These are phyloP conservation scores for Lithodes maja DNA, from an alignment of 2,888 invertebrate genomes.

Conservation along the genomic window DNA sequence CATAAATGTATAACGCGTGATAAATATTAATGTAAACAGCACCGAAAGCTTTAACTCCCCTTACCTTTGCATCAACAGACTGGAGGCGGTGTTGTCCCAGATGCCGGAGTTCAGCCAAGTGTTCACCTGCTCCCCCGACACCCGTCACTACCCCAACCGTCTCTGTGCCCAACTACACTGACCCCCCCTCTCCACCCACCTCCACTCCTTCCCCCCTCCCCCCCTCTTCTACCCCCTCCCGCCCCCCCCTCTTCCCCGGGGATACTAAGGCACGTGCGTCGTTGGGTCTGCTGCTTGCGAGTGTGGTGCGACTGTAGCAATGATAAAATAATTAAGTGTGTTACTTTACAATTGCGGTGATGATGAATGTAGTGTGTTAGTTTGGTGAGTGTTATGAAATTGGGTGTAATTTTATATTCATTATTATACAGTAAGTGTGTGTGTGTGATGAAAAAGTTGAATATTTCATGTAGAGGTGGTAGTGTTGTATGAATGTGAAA, in stretches of 20 bases:
- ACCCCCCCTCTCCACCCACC: conserved; percentile 5
- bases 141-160: conserved; percentile 62
- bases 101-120: conserved; percentile 67
- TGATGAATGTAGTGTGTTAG: too few species aligned
- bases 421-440: too few species aligned
- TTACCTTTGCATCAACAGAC: conserved; percentile 30
- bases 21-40: background rate
- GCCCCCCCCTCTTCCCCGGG: background rate
- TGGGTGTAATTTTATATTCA: too few species aligned
- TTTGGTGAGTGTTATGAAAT: too few species aligned
- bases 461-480: too few species aligned
- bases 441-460: too few species aligned
- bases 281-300: background rate
- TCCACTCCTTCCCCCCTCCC: background rate
- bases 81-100: conserved; percentile 67
- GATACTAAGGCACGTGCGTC: background rate
- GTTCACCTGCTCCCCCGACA: conserved; percentile 59
- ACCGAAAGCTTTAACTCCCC: background rate
- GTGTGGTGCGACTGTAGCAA: background rate
- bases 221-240: background rate
- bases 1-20: too few species aligned
- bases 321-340: too few species aligned
- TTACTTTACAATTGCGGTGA: too few species aligned
- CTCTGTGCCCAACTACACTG: conserved; percentile 67
- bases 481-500: too few species aligned